A percentile compares a stretch with the other conserved stretches of the same genome.
These are phyloP conservation scores for Bombus sylvicola DNA, from an alignment of 1,140 invertebrate species.

Conservation along the genomic window DNA sequence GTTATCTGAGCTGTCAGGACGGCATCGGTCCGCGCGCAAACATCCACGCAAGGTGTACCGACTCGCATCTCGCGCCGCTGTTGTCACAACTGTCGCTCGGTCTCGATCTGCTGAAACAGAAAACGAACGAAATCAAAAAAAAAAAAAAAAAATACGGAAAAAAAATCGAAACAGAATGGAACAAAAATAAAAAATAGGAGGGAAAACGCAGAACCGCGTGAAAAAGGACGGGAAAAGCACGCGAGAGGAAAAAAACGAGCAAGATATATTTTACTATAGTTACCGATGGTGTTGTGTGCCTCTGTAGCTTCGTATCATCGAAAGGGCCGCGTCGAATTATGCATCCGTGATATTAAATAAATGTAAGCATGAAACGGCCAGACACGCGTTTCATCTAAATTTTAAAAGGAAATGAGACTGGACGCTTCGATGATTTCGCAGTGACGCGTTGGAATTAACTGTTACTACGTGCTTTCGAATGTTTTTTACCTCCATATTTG, in stretches of 20 bases:
- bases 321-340: conserved; percentile 1
- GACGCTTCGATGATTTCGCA: background rate
- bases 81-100: conserved; percentile 71
- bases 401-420: conserved; percentile 12
- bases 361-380: background rate
- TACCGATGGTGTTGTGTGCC: too few species aligned
- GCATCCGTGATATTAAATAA: conserved; percentile 27
- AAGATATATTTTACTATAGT: background rate
- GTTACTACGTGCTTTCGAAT: background rate
- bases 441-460: background rate
- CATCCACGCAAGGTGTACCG: conserved; percentile 57
- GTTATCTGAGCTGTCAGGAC: conserved; percentile 65
- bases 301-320: background rate
- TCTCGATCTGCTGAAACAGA: conserved; percentile 53
- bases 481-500: background rate
- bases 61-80: conserved; percentile 50
- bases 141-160: conserved; percentile 30
- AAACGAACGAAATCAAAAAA: conserved; percentile 28
- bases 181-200: background rate
- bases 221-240: background rate
- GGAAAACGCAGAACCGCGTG: background rate
- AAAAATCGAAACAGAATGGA: background rate
- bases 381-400: conserved; percentile 2
- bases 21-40: conserved; percentile 59
- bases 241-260: background rate